Evolutionary conservation across 2,888 invertebrate species (phyloP).

Genomic region (Leucophenga montana): DNA sequence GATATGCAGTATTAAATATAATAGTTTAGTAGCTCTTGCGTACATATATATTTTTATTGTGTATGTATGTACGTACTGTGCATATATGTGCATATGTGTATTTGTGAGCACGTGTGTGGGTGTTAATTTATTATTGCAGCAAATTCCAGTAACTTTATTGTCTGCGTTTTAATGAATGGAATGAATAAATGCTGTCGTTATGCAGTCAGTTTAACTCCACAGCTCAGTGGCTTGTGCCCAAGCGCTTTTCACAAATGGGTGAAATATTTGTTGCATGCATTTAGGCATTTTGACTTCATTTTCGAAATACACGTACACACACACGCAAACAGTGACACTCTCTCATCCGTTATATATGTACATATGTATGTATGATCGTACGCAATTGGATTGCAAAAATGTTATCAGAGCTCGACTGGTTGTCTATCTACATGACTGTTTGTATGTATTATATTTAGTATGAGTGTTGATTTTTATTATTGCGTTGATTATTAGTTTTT

Average conservation of each 20-base stretch:
- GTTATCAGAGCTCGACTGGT: not conserved
- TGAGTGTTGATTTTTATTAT: constrained; percentile 18
- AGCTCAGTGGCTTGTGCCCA: constrained; percentile 4
- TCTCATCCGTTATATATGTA: constrained; percentile 41
- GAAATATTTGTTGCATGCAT: constrained; percentile 14
- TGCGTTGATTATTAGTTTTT: constrained; percentile 57
- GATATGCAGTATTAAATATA: not conserved
- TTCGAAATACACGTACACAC: not conserved
- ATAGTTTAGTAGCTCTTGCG: not conserved
- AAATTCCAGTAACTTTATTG: constrained; percentile 68
- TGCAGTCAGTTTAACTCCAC: constrained; percentile 17
- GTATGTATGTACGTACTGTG: constrained; percentile 22
- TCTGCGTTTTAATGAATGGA: constrained; percentile 59
- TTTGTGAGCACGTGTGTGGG: constrained; percentile 14
- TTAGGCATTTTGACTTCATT: constrained; percentile 26
- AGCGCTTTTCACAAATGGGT: not conserved
- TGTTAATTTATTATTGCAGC: constrained; percentile 59
- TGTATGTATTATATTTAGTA: constrained; percentile 34
- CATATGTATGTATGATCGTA: not conserved
- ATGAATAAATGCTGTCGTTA: constrained; percentile 60
- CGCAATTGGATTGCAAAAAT: not conserved
- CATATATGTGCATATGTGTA: constrained; percentile 3
- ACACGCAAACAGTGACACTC: not conserved
- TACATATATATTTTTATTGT: constrained; percentile 32
- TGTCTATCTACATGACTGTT: constrained; percentile 28